Conservation (phyloP, 2,888 invertebrate genomes). For the Drosophila longiperda region DNA sequence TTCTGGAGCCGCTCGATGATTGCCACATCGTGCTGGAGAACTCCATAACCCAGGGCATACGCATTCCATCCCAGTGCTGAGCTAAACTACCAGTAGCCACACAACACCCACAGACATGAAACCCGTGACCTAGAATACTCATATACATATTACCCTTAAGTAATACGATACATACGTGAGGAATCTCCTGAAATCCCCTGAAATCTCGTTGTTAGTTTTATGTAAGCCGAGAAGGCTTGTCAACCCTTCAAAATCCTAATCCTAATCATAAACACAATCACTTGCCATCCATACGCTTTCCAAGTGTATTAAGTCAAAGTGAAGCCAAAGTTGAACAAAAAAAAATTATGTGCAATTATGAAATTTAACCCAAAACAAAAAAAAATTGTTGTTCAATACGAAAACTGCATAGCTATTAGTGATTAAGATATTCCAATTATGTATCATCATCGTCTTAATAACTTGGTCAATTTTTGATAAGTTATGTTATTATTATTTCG, state of each 20-base stretch:
- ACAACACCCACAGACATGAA: slow-evolving; percentile 70
- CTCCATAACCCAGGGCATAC: slow-evolving; percentile 89
- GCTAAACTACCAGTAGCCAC: slow-evolving; percentile 1
- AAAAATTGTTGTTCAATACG: slow-evolving; percentile 68
- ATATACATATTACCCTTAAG: slow-evolving; percentile 67
- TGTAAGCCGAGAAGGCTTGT: slow-evolving; percentile 44
- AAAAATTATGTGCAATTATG: slow-evolving; percentile 70
- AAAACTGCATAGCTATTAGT: slow-evolving; percentile 61
- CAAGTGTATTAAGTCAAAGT: slow-evolving; percentile 65
- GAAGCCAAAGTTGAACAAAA: slow-evolving; percentile 74
- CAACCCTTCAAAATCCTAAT: slow-evolving; percentile 22
- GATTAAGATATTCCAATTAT: slow-evolving; percentile 49
- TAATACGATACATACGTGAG: slow-evolving; percentile 21
- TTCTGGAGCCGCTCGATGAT: slow-evolving; percentile 95
- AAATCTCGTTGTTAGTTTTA: slow-evolving; percentile 55
- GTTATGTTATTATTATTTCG: slow-evolving; percentile 36
- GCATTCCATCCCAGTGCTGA: slow-evolving; percentile 85
- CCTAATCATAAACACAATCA: slow-evolving; percentile 35
- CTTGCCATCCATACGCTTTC: slow-evolving; percentile 66
- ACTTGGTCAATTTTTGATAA: slow-evolving; percentile 59
- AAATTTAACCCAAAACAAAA: slow-evolving; percentile 57
- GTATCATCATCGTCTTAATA: slow-evolving; percentile 18
- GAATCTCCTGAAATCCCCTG: slow-evolving; percentile 60
- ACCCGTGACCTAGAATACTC: slow-evolving; percentile 81
- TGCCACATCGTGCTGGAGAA: slow-evolving; percentile 93